phyloP scores from a whole-genome alignment of 2,113 vertebrate species.

The Spea multiplicata region DNA sequence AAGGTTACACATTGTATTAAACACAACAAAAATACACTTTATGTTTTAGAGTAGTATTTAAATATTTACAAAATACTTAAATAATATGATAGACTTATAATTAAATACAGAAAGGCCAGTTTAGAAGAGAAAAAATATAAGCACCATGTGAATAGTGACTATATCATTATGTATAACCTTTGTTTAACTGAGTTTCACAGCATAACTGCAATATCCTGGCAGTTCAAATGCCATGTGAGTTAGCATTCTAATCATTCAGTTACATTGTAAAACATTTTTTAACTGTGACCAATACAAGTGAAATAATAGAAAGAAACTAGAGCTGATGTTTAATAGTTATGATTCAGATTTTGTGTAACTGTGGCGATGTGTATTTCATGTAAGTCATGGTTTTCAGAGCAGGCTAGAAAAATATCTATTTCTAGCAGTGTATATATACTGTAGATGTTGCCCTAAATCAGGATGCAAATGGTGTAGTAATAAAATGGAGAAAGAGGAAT shows the following conservation, averaged over 20 bases:
- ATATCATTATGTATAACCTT: background rate
- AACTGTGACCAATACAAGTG: too few relatives aligned
- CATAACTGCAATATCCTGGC: background rate
- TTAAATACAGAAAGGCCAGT: background rate
- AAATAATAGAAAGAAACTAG: too few relatives aligned
- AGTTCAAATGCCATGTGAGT: background rate
- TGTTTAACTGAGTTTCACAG: background rate
- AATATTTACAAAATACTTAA: background rate
- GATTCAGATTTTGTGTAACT: too few relatives aligned
- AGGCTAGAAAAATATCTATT: too few relatives aligned
- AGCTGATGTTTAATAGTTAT: too few relatives aligned
- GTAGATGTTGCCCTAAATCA: too few relatives aligned
- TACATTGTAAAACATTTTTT: background rate
- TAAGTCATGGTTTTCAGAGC: too few relatives aligned
- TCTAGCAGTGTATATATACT: too few relatives aligned
- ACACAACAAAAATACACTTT: background rate
- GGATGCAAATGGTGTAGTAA: too few relatives aligned
- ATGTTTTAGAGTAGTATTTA: background rate
- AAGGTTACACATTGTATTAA: background rate
- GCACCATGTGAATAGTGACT: background rate
- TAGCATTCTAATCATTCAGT: background rate
- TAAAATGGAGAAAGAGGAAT: too few relatives aligned
- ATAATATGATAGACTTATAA: background rate
- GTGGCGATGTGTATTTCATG: too few relatives aligned
- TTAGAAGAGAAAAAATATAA: background rate